Percentiles rank a stretch among this genome's conserved stretches.
Conservation (phyloP, 2,888 invertebrate species). For the Chrysolina haemoptera region DNA sequence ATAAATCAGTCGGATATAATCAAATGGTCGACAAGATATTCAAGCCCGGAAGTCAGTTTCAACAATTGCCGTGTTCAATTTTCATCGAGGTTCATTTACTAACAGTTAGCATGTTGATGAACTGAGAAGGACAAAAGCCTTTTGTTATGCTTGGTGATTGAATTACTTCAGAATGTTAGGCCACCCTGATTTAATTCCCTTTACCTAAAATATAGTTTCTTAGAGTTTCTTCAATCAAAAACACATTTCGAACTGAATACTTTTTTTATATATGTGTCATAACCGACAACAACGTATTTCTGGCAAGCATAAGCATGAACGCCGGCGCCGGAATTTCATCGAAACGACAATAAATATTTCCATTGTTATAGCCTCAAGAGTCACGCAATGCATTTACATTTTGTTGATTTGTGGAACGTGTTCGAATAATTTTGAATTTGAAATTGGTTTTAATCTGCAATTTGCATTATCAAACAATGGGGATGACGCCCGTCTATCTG, state of each 20-base stretch:
- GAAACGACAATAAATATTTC: slow-evolving; percentile 55
- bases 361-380: slow-evolving; percentile 54
- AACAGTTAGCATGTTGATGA: too few relatives aligned
- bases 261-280: not conserved
- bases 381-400: slow-evolving; percentile 57
- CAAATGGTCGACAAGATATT: too few relatives aligned
- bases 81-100: too few relatives aligned
- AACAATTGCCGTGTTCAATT: too few relatives aligned
- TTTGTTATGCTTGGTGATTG: too few relatives aligned
- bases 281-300: not conserved
- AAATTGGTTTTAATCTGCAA: slow-evolving; percentile 70
- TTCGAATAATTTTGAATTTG: slow-evolving; percentile 65
- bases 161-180: too few relatives aligned
- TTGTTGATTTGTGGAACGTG: slow-evolving; percentile 58
- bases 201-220: too few relatives aligned
- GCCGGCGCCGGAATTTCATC: slow-evolving; percentile 40
- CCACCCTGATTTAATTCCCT: too few relatives aligned
- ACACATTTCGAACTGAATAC: not conserved
- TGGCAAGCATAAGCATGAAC: slow-evolving; percentile 3
- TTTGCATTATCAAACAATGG: slow-evolving; percentile 69
- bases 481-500: slow-evolving; percentile 67
- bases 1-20: too few relatives aligned
- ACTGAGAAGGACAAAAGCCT: too few relatives aligned
- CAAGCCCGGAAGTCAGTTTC: too few relatives aligned
- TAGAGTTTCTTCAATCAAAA: not conserved